These are phyloP conservation scores for Potamilus streckersoni DNA, from an alignment of 1,140 invertebrate genomes.

Conservation along the genomic window DNA sequence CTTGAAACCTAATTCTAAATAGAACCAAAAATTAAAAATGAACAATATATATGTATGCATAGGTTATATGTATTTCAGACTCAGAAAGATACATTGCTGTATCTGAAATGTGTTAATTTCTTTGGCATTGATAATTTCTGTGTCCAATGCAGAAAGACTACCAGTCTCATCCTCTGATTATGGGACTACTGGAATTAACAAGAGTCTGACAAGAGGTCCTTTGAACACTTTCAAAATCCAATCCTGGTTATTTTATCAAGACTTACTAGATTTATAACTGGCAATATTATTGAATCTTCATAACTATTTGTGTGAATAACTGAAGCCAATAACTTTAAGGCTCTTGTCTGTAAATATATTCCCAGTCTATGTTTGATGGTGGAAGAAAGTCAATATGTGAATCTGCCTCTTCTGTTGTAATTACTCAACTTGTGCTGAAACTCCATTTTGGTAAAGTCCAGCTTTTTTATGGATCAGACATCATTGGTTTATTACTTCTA, in stretches of 20 bases:
- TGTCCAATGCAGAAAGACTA: too few relatives aligned
- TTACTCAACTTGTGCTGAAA: constrained; percentile 35
- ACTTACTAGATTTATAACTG: constrained; percentile 16
- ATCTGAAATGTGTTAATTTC: too few relatives aligned
- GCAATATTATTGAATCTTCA: constrained; percentile 24
- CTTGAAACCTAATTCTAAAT: too few relatives aligned
- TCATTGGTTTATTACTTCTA: too few relatives aligned
- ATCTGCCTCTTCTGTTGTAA: constrained; percentile 36
- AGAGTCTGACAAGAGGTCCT: too few relatives aligned
- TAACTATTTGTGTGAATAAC: constrained; percentile 27
- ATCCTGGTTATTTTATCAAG: neutral
- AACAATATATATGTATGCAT: too few relatives aligned
- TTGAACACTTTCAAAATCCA: neutral
- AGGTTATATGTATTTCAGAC: too few relatives aligned
- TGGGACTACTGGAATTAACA: too few relatives aligned
- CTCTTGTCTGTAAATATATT: constrained; percentile 21
- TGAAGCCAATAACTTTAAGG: constrained; percentile 26
- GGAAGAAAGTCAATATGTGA: constrained; percentile 24
- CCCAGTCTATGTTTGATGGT: constrained; percentile 10
- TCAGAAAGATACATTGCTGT: too few relatives aligned
- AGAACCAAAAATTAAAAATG: too few relatives aligned
- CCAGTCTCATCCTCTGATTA: too few relatives aligned
- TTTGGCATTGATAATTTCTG: too few relatives aligned
- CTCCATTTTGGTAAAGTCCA: constrained; percentile 30
- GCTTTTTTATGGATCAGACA: neutral